Evolutionary conservation across 2,888 invertebrate species (phyloP).

Genomic region (Ophion costatus): DNA sequence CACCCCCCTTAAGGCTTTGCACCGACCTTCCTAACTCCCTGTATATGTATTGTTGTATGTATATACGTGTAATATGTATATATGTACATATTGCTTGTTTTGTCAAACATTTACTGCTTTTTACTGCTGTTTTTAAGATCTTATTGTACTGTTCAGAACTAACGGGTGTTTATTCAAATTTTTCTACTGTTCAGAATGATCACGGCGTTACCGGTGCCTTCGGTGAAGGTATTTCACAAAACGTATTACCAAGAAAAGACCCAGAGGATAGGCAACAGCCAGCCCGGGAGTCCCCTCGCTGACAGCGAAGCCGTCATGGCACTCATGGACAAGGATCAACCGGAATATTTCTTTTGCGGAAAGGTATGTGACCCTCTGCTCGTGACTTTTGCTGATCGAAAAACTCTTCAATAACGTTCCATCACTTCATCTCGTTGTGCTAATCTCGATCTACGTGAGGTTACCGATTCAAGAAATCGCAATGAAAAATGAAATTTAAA

Average conservation of each 20-base stretch:
- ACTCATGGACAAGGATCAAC: conserved; percentile 77
- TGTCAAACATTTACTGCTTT: background rate
- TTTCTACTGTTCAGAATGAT: conserved; percentile 76
- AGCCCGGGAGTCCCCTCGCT: conserved; percentile 80
- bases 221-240: conserved; percentile 82
- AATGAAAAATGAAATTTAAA: background rate
- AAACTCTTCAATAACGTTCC: background rate
- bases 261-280: conserved; percentile 79
- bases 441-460: background rate
- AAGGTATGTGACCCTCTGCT: conserved; percentile 71
- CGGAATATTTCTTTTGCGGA: conserved; percentile 81
- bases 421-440: background rate
- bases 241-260: conserved; percentile 81
- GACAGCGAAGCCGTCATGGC: conserved; percentile 80
- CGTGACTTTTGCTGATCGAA: too few relatives aligned
- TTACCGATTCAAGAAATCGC: background rate
- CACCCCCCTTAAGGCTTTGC: background rate
- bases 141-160: background rate
- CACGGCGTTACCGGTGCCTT: conserved; percentile 81
- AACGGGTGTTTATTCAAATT: background rate
- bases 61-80: too few relatives aligned
- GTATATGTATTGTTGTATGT: too few relatives aligned
- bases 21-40: background rate
- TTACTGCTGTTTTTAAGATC: background rate
- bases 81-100: background rate